Evolutionary conservation across 2,888 invertebrate genomes (phyloP).

Genomic region (Deilephila porcellus): DNA sequence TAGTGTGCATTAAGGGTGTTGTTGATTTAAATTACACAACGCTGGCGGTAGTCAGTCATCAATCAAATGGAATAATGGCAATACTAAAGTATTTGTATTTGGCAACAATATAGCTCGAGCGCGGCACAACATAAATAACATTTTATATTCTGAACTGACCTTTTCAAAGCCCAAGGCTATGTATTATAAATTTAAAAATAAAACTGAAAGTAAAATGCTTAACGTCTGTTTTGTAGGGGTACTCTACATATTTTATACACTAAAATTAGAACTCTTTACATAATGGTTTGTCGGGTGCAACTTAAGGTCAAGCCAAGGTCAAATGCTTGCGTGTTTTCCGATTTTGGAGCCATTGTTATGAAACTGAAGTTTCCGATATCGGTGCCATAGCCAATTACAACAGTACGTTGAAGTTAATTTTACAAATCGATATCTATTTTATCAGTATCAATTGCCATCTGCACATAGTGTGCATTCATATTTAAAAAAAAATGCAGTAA

Average conservation of each 20-base stretch:
- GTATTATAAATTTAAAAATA: not conserved
- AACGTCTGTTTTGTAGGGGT: not conserved
- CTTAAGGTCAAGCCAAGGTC: too few relatives aligned
- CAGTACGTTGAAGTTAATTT: too few relatives aligned
- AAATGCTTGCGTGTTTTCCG: too few relatives aligned
- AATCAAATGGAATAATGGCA: conserved; percentile 18
- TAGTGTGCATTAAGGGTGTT: conserved; percentile 2
- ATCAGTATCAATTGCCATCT: too few relatives aligned
- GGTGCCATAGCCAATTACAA: too few relatives aligned
- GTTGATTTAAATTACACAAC: conserved; percentile 10
- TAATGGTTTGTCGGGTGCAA: too few relatives aligned
- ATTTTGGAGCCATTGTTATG: too few relatives aligned
- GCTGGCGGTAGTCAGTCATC: conserved; percentile 16
- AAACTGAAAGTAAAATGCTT: conserved; percentile 1
- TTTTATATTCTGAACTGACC: conserved; percentile 3
- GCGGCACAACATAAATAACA: not conserved
- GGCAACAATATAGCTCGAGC: not conserved
- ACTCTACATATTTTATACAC: not conserved
- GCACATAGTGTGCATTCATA: too few relatives aligned
- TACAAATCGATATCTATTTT: too few relatives aligned
- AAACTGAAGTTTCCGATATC: too few relatives aligned
- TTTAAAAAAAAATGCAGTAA: too few relatives aligned
- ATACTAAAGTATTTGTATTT: conserved; percentile 17
- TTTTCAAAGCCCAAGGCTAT: conserved; percentile 9
- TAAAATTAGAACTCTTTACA: not conserved